Conservation (phyloP, 2,113 vertebrate genomes). For the Eolophus roseicapilla region DNA sequence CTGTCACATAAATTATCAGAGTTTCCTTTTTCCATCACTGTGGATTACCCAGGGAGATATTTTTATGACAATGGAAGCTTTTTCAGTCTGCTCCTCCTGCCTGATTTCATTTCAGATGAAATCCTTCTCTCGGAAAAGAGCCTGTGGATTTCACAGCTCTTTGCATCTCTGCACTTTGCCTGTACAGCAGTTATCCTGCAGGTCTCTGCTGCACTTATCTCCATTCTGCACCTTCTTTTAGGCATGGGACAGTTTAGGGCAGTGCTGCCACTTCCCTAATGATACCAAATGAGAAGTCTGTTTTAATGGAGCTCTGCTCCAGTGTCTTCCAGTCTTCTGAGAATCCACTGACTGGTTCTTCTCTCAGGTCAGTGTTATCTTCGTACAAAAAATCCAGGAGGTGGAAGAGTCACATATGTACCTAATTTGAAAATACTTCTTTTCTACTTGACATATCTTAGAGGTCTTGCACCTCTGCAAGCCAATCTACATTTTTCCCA, state of each 20-base stretch:
- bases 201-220: neutral
- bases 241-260: neutral
- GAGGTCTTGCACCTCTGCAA: neutral
- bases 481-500: neutral
- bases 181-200: neutral
- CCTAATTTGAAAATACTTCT: neutral
- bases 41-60: conserved; percentile 65
- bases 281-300: neutral
- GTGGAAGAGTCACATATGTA: neutral
- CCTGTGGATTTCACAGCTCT: neutral
- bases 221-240: neutral
- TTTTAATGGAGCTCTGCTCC: neutral
- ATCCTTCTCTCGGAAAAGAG: conserved; percentile 18
- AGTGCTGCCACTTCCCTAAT: neutral
- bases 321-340: neutral
- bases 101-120: conserved; percentile 48
- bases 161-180: neutral
- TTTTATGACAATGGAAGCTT: conserved; percentile 68
- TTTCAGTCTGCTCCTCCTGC: conserved; percentile 41
- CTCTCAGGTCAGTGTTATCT: neutral
- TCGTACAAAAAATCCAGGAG: neutral
- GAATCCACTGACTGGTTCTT: neutral
- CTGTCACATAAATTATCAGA: conserved; percentile 76
- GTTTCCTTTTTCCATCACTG: conserved; percentile 71
- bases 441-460: neutral